These are phyloP conservation scores for Sula dactylatra DNA, from an alignment of 2,113 vertebrate genomes.

Conservation along the genomic window DNA sequence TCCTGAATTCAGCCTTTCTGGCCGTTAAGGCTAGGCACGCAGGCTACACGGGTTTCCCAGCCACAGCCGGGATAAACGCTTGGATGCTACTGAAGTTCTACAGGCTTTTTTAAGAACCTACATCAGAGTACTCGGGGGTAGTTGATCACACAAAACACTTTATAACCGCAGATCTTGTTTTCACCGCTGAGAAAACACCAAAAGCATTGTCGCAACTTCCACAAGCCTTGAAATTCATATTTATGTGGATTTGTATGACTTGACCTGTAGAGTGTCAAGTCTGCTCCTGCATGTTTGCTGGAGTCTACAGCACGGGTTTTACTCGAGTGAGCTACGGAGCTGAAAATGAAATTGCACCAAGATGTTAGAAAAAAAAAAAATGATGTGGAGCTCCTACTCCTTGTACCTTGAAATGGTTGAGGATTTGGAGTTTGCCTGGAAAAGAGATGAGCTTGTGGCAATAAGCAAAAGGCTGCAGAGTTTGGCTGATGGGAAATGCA, in stretches of 20 bases:
- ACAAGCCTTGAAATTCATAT: not conserved
- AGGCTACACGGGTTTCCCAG: rapidly evolving
- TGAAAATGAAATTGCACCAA: not conserved
- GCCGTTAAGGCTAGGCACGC: rapidly evolving
- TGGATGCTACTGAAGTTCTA: not conserved
- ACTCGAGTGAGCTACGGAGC: not conserved
- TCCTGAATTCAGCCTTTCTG: not conserved
- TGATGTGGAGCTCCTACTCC: not conserved
- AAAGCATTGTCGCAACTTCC: not conserved
- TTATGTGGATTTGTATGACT: rapidly evolving
- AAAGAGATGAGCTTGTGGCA: not conserved
- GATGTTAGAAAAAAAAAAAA: not conserved
- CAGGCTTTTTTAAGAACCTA: not conserved
- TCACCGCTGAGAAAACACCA: not conserved
- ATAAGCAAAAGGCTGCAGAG: not conserved
- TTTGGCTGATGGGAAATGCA: not conserved
- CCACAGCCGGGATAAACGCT: not conserved
- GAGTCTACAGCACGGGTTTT: not conserved
- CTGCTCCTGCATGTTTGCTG: not conserved
- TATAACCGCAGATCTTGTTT: not conserved
- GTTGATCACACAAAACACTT: not conserved
- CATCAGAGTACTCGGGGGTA: not conserved
- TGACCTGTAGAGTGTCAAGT: rapidly evolving
- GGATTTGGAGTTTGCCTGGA: not conserved
- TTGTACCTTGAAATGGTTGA: not conserved